Evolutionary conservation across 2,888 invertebrate genomes (phyloP), one percentile per base, ranked within the genome.

Genomic region (Erebia palarica): DNA sequence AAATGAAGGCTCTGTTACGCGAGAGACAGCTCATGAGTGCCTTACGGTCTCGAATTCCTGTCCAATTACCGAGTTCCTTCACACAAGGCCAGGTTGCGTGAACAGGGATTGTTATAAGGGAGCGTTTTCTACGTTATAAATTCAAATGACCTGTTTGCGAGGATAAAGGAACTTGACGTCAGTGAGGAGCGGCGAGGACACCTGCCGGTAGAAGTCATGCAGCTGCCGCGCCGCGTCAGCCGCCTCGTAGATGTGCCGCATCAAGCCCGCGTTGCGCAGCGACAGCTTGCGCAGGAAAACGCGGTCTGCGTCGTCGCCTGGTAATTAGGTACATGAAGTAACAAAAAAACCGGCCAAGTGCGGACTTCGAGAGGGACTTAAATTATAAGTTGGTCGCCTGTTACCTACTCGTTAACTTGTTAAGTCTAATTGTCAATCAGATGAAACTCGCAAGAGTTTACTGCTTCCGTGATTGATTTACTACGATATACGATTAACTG

Each of bases 221-320:
- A 96, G 88, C 84, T 96, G 96, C 58, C 95, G 84, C 73, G 94
- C 93, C 1, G 96, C 95, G 82, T 96, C 96, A 0, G 95, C 93
- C n/a, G 94, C 95, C 83, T 95, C 96, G 86, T 96, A 96, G 76
- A 97, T 96, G 83, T 95, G 95, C 2, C 96, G 89, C 78, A 95
- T 94, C 84, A 96, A 95, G 4, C 96, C 96, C 47, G 91, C 91
- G 86, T 96, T 96, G 73, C 94, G 94, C 18, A 95, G 87, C 0
- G 96, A 94, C 60, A 96, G 81, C 81, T 94, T 95, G 79, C 95
- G 94, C 18, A 97, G 85, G 27, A 27, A 84, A 96, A 95, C 27
- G 77, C 95, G 94, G 83, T 96, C 95, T 0, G 96, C 96, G 71
- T 95, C 95, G 70, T 94, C 94, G 2, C 96, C 94, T 94, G 47